Base-by-base conservation (phyloP, 2,888 invertebrate species). In the Drosophila tripunctata region DNA sequence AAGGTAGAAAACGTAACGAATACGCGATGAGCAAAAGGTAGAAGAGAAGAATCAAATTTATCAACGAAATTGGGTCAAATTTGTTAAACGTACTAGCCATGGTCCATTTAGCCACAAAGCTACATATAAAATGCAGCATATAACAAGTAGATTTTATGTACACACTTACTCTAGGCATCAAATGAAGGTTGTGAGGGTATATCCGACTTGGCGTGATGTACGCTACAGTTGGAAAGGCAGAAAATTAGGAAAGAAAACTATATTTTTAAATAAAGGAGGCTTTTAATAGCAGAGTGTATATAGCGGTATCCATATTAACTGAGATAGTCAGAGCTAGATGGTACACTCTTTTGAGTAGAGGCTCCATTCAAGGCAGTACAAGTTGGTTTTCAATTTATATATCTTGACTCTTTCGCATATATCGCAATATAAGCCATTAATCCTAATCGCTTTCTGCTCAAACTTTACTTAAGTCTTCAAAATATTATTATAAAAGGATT, bases 41-140 rank as follows among this genome's bases (percentile, higher is more conserved):
- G 7, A 44, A 14, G 27, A 30, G 14, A 33, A 54, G 22, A 45
- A 50, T 19, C 36, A 54, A 67, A 71, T 69, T 62, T 67, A 65
- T 69, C 48, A 63, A 58, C 56, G 52, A 78, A 84, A 73, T 67
- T 70, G 50, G 81, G 72, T 79, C 72, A 79, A 75, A 67, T 77
- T 65, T 71, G 51, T 76, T 64, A 67, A 72, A 50, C 47, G 52
- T 52, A 31, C 52, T 44, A 30, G 44, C 19, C 44, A 31, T 14
- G 35, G 31, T 17, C 30, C 44, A 55, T 61, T 67, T 30, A 33
- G 31, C 52, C 38, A 19, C 51, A n/a, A 21, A 50, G 10, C 35
- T n/a, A 45, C 27, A 27, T 41, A 35, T 27, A 31, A 51, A 51
- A 50, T 40, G 14, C 35, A 17, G 51, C 43, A 17, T 17, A 45